Conservation (phyloP, 2,113 vertebrate genomes). For the Probosciger aterrimus region DNA sequence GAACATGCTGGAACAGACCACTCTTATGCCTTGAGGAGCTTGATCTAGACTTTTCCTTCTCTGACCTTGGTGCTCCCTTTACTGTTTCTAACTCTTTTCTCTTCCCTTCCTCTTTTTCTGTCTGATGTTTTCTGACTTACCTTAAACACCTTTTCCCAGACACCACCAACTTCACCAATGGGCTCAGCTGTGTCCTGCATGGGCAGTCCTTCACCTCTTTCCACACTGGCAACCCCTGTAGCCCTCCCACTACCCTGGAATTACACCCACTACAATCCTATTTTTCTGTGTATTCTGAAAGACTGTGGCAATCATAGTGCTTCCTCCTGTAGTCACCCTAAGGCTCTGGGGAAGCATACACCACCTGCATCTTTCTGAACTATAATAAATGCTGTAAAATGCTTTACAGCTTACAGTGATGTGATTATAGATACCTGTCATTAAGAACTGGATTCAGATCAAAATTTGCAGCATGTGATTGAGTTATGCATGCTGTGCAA, state of each 20-base stretch:
- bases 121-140: neutral
- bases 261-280: neutral
- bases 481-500: neutral
- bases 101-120: neutral
- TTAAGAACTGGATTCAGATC: neutral
- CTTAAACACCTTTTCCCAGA: neutral
- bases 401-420: neutral
- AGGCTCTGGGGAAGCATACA: neutral
- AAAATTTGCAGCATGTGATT: neutral
- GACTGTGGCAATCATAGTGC: neutral
- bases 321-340: neutral
- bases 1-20: neutral
- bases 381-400: neutral
- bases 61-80: neutral
- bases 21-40: neutral
- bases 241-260: neutral
- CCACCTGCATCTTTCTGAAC: neutral
- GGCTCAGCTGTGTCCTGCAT: neutral
- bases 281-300: neutral
- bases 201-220: neutral
- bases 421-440: neutral
- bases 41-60: neutral
- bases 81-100: neutral
- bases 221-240: neutral
- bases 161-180: rapidly evolving